A percentile compares a stretch with the other conserved stretches of the same genome.
Evolutionary conservation across 2,797 vertebrate genomes (phyloP).

Genomic region (Benthosema pterotum): DNA sequence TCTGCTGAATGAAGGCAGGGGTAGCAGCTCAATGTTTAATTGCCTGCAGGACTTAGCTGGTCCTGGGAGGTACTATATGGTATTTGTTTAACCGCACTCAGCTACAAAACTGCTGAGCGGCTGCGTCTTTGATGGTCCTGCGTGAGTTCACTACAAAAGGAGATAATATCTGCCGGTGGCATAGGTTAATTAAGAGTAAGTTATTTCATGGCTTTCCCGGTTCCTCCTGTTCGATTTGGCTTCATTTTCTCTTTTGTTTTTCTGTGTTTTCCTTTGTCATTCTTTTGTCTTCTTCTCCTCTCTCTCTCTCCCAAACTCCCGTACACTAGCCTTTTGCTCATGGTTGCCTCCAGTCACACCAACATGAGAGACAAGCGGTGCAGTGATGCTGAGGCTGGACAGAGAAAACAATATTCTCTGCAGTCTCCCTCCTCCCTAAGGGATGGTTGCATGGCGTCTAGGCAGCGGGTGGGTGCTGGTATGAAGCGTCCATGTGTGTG

Average conservation of each 20-base stretch:
- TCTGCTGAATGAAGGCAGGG: too few species aligned
- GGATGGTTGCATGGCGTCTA: conserved; percentile 32
- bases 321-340: conserved; percentile 23
- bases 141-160: too few species aligned
- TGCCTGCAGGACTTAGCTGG: too few species aligned
- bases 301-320: conserved; percentile 26
- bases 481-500: conserved; percentile 16
- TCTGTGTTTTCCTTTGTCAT: conserved; percentile 24
- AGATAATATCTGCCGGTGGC: too few species aligned
- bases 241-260: conserved; percentile 1
- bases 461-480: conserved; percentile 40
- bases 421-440: conserved; percentile 37
- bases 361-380: conserved; percentile 36
- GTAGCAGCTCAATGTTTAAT: too few species aligned
- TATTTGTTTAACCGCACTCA: too few species aligned
- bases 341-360: conserved; percentile 46
- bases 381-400: conserved; percentile 42
- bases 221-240: too few species aligned
- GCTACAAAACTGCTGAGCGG: too few species aligned
- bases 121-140: too few species aligned
- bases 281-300: not conserved
- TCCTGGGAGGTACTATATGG: too few species aligned
- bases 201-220: too few species aligned
- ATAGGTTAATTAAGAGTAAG: too few species aligned
- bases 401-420: conserved; percentile 50